Evolutionary conservation across 2,888 invertebrate genomes (phyloP), one percentile per base, ranked within the genome.

Genomic region (Dolichomitus sp.): DNA sequence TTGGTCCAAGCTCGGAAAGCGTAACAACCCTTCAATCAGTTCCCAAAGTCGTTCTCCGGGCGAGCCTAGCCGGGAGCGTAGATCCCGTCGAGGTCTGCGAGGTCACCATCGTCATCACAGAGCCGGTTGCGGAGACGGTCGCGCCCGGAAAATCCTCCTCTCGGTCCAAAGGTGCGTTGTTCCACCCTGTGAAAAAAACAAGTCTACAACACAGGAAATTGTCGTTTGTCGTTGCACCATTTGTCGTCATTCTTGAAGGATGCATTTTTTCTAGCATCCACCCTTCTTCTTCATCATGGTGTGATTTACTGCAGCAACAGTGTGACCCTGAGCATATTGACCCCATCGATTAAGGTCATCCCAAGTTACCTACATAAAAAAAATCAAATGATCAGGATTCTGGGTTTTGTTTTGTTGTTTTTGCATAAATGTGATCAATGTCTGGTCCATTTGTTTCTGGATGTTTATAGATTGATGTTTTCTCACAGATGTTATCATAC

Each of bases 161-260:
- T 37, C 85, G 84, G 30, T 70, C 76, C 69, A 89, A 84, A 92
- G 92, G 92, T 92, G 88, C 86, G 91, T 89, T 80, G 59, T 37
- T 17, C 19, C 14, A 50, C 45, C 23, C 70, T 45, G 1, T 14
- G 14, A 37, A 50, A 37, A 11, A 14, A 59, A 59, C 0, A 7
- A 17, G 17, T 19, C 23, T 37, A 52, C 30, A 23, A 19, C 37
- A 19, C 11, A 2, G 9, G 17, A 12, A 37, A 59, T 69, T 63
- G 40, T 69, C 33, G 17, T n/a, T 72, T 19, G 2, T 33, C 66
- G 19, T 80, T 45, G 9, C 57, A 45, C 17, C 12, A 59, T 77
- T 73, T 54, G 23, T 65, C 52, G 48, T 65, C 66, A 68, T 72
- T 6, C 6, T 40, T 54, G 37, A 17, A 37, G 23, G 19, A 54